Base-by-base conservation (phyloP, 2,113 vertebrate species). In the Oreocharis arfaki region DNA sequence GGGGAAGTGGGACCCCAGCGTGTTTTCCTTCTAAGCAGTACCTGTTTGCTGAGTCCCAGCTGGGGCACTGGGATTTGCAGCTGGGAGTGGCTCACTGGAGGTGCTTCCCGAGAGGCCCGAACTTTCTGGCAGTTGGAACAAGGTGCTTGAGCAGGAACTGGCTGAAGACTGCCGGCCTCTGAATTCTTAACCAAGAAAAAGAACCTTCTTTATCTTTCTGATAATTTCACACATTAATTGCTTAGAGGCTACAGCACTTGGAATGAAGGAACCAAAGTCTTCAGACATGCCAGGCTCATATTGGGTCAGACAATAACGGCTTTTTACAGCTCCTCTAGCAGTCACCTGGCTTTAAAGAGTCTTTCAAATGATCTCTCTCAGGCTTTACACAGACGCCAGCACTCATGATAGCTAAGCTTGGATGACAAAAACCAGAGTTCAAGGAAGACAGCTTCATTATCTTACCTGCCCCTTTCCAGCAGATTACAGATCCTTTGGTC, bases 401-500 rank as follows among this genome's bases (percentile, higher is more conserved):
- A 56, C 52, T 65, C 6, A 13, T 14, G 74, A 79, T 63, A 77
- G 81, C 69, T 77, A 80, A 94, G 85, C 76, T 37, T 42, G 78
- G 46, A 84, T 93, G 92, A 97, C 26, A 73, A 90, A 95, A 95
- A 80, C 74, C 94, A 96, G 96, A 94, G 39, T 87, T 92, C 0
- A 0, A 94, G 76, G 50, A 91, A 82, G 90, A 94, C 89, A 85
- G 90, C 47, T 90, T 92, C 90, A 79, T 96, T 94, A 80, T 90
- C 97, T 98, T 97, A 99, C 99, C 99, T 71, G 98, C 98, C 86
- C 98, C 99, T 84, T 98, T 99, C 99, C 99, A 99, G 96, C 98
- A 99, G 97, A 99, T 99, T 89, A 98, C 92, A 30, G 99, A 98
- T 63, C 99, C 99, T 97, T 98, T 99, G 74, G 98, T 98, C 49